Percentiles rank a stretch among this genome's conserved stretches.
These are phyloP conservation scores for Hiodon alosoides DNA, from an alignment of 2,113 vertebrate species.

Conservation along the genomic window DNA sequence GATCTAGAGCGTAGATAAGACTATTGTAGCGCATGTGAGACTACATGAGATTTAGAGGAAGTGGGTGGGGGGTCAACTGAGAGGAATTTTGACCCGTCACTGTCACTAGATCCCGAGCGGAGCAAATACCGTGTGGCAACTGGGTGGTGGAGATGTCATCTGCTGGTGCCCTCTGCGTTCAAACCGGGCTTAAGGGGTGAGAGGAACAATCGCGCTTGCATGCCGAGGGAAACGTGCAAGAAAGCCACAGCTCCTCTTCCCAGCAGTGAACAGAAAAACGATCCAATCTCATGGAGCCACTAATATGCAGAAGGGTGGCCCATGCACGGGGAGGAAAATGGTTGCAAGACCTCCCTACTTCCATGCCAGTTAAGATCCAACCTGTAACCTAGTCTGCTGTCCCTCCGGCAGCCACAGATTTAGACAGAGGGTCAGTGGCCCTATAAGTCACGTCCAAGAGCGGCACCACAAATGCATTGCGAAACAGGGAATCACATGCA, in stretches of 20 bases:
- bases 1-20: too few species aligned
- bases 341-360: too few species aligned
- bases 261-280: conserved; percentile 16
- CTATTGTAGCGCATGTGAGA: too few species aligned
- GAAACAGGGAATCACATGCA: conserved; percentile 21
- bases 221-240: conserved; percentile 5
- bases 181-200: conserved; percentile 18
- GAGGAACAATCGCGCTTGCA: conserved; percentile 8
- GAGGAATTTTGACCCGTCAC: neutral
- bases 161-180: conserved; percentile 6
- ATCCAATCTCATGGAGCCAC: neutral
- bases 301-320: neutral
- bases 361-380: neutral
- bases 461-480: conserved; percentile 7
- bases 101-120: neutral
- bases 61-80: too few species aligned
- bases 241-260: conserved; percentile 6
- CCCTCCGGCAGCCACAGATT: neutral
- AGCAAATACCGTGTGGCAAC: neutral
- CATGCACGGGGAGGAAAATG: neutral
- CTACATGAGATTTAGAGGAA: too few species aligned
- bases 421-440: neutral
- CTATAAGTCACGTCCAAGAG: neutral
- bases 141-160: neutral
- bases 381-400: neutral